These are phyloP conservation scores for Limanda limanda DNA, from an alignment of 2,113 vertebrate genomes.

Conservation along the genomic window DNA sequence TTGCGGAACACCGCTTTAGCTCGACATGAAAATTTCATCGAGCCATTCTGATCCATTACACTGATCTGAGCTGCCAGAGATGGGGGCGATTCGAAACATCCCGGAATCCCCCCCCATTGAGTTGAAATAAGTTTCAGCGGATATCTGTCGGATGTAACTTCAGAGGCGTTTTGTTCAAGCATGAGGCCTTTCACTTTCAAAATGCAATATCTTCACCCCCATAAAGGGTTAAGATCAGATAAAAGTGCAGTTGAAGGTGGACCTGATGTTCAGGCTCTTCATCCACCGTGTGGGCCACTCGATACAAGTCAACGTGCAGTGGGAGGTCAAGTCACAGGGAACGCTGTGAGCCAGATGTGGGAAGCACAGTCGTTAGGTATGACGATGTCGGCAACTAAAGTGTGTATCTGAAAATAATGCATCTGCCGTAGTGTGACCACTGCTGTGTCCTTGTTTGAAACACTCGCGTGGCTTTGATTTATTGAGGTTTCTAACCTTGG, in stretches of 20 bases:
- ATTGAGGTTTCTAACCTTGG: slow-evolving; percentile 73
- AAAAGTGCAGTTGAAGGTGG: slow-evolving; percentile 31
- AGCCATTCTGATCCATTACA: slow-evolving; percentile 25
- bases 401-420: slow-evolving; percentile 50
- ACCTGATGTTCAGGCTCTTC: slow-evolving; percentile 5
- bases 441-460: slow-evolving; percentile 71
- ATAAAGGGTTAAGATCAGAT: slow-evolving; percentile 47
- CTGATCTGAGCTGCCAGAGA: slow-evolving; percentile 9
- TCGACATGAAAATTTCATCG: slow-evolving; percentile 12
- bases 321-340: slow-evolving; percentile 42
- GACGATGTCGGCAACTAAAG: slow-evolving; percentile 27
- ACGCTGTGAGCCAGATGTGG: slow-evolving; percentile 11
- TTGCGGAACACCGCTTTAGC: neutral
- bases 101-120: neutral
- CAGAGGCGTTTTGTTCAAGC: slow-evolving; percentile 16
- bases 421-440: slow-evolving; percentile 49
- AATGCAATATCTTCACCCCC: slow-evolving; percentile 42
- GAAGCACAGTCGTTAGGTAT: slow-evolving; percentile 29
- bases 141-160: slow-evolving; percentile 30
- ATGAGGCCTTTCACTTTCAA: slow-evolving; percentile 30
- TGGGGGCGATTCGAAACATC: neutral
- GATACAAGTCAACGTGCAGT: neutral
- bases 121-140: neutral
- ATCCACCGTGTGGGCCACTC: slow-evolving; percentile 16
- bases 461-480: slow-evolving; percentile 64